phyloP scores from a whole-genome alignment of 2,888 invertebrate species.

The Galerucella calmariensis region DNA sequence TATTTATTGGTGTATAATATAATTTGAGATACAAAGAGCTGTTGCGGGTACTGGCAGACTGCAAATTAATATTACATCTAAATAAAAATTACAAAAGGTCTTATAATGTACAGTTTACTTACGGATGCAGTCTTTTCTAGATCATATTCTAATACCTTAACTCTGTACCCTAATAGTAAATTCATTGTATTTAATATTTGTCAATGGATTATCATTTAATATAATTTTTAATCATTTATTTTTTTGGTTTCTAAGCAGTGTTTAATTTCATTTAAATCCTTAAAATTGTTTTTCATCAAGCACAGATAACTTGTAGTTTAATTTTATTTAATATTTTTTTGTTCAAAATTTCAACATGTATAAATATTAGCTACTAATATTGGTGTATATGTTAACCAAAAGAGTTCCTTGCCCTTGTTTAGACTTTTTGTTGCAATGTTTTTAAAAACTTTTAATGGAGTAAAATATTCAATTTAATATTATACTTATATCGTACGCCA shows the following conservation, averaged over 20 bases:
- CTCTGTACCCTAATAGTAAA: slow-evolving; percentile 64
- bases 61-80: slow-evolving; percentile 60
- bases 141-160: slow-evolving; percentile 63
- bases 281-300: slow-evolving; percentile 53
- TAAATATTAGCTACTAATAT: slow-evolving; percentile 60
- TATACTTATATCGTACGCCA: not conserved
- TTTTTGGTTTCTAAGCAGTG: slow-evolving; percentile 61
- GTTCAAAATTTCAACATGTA: slow-evolving; percentile 57
- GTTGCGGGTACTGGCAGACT: slow-evolving; percentile 63
- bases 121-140: slow-evolving; percentile 66
- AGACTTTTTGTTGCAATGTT: slow-evolving; percentile 44
- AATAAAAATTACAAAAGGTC: slow-evolving; percentile 59
- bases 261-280: slow-evolving; percentile 50
- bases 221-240: slow-evolving; percentile 50
- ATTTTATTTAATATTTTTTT: slow-evolving; percentile 43
- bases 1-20: not conserved
- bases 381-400: slow-evolving; percentile 56
- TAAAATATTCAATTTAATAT: not conserved
- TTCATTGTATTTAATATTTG: slow-evolving; percentile 66
- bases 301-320: slow-evolving; percentile 55
- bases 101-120: slow-evolving; percentile 62
- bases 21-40: slow-evolving; percentile 42
- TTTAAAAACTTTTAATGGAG: slow-evolving; percentile 12
- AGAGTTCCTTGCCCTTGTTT: slow-evolving; percentile 55
- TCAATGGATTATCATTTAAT: slow-evolving; percentile 65